phyloP scores from a whole-genome alignment of 2,888 invertebrate genomes.

The Tetropium fuscum region DNA sequence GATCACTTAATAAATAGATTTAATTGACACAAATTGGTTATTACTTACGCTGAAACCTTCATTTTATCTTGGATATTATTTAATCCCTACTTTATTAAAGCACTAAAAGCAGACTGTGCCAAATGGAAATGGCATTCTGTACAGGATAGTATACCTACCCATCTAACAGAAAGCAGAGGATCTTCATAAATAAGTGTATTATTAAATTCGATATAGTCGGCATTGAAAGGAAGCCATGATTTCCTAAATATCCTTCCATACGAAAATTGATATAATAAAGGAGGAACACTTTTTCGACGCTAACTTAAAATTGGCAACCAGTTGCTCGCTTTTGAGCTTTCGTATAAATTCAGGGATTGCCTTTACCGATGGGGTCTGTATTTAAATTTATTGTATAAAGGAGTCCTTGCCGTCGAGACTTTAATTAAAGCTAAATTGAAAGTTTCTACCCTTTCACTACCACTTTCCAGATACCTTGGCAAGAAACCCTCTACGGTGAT shows the following conservation, averaged over 20 bases:
- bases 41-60: no score
- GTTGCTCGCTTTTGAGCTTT: constrained; percentile 21
- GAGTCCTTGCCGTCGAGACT: background rate
- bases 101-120: no score
- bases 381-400: constrained; percentile 22
- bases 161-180: background rate
- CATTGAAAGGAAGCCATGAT: constrained; percentile 5
- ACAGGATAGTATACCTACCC: no score
- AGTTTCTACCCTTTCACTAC: background rate
- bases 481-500: background rate
- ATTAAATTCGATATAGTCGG: constrained; percentile 3
- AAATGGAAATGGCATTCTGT: no score
- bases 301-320: constrained; percentile 23
- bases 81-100: no score
- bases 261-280: constrained; percentile 11
- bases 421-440: constrained; percentile 16
- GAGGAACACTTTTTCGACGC: constrained; percentile 7
- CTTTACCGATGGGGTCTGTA: constrained; percentile 10
- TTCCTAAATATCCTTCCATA: no score
- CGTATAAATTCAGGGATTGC: constrained; percentile 14
- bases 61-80: no score
- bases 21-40: no score
- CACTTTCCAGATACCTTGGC: background rate
- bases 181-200: constrained; percentile 9
- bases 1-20: no score